Base-by-base conservation (phyloP, 2,888 invertebrate species). In the Axea sp. region DNA sequence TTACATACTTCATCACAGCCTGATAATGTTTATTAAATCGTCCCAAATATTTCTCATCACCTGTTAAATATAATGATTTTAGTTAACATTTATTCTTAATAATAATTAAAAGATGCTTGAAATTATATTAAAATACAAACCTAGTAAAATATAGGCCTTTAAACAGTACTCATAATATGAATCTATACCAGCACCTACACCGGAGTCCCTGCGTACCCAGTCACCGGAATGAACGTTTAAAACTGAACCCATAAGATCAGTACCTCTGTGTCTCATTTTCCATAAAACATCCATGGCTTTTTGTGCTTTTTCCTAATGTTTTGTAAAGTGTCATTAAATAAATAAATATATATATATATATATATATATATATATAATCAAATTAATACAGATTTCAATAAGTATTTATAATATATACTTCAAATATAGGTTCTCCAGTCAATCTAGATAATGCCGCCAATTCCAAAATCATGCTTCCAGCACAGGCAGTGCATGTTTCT, bases 171-270 rank as follows among this genome's bases (percentile, higher is more conserved):
- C 99, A 85, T 99, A 99, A 88, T 99, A 99, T 0, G 98, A 98
- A 88, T 99, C 99, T 79, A 99, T 98, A 15, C 99, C 99, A 7
- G 99, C 99, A n/a, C 99, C 99, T 3, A 99, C 96, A 0, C 99
- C 98, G 0, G 97, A 96, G 87, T 99, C 98, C 82, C 97, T 92
- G 37, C 99, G 91, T 2, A 98, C 93, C 99, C 99, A 99, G 88
- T 98, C 97, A 0, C 99, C 99, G 1, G 95, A 97, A 87, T 99
- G 96, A n/a, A 99, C 94, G 89, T 99, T 98, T 49, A 99, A 91
- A 3, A 98, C 97, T 0, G 98, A 97, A 2, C 99, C 99, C 95
- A 99, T 97, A 4, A 99, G 90, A 88, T 99, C 98, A 1, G 95
- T 93, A 67, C 93, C 92, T 24, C 95, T 90, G 88, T 99, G 97